phyloP scores from a whole-genome alignment of 2,797 vertebrate genomes.

The Amblyopsis hoosieri region DNA sequence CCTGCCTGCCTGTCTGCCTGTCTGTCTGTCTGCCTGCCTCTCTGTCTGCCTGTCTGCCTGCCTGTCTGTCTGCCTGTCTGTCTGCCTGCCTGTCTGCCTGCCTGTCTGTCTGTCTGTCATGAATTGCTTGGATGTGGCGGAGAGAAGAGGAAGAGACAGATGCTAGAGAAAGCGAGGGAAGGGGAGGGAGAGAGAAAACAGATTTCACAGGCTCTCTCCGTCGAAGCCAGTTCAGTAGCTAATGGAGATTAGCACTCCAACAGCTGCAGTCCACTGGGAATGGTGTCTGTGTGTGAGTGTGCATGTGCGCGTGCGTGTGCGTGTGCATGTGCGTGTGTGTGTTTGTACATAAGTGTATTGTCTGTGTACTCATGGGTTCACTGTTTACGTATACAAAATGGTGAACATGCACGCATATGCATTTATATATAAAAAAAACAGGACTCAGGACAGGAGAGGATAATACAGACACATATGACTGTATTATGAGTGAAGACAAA shows the following conservation, averaged over 20 bases:
- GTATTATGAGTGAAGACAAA: no score
- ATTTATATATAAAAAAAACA: not conserved
- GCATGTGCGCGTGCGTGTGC: constrained; percentile 33
- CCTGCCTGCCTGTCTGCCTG: no score
- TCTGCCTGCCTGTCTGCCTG: no score
- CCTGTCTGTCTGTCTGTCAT: not conserved
- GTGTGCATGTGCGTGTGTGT: constrained; percentile 15
- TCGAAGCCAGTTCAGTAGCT: constrained; percentile 74
- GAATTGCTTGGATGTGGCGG: not conserved
- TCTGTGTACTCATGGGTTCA: not conserved
- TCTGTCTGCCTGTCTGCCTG: no score
- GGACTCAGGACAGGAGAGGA: not conserved
- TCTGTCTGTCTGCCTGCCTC: no score
- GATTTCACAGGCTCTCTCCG: constrained; percentile 47
- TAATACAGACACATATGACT: not conserved
- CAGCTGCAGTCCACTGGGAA: constrained; percentile 75
- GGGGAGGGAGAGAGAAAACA: constrained; percentile 33
- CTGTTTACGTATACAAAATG: not conserved
- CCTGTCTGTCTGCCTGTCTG: no score
- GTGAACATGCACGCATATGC: not conserved
- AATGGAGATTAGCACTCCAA: constrained; percentile 77
- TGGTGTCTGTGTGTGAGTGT: constrained; percentile 18
- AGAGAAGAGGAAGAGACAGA: not conserved
- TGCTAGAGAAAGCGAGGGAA: not conserved
- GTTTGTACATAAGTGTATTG: not conserved